Percentiles rank a stretch among this genome's conserved stretches.
These are phyloP conservation scores for Clavelina lepadiformis DNA, from an alignment of 23 tunicate genomes.

Conservation along the genomic window DNA sequence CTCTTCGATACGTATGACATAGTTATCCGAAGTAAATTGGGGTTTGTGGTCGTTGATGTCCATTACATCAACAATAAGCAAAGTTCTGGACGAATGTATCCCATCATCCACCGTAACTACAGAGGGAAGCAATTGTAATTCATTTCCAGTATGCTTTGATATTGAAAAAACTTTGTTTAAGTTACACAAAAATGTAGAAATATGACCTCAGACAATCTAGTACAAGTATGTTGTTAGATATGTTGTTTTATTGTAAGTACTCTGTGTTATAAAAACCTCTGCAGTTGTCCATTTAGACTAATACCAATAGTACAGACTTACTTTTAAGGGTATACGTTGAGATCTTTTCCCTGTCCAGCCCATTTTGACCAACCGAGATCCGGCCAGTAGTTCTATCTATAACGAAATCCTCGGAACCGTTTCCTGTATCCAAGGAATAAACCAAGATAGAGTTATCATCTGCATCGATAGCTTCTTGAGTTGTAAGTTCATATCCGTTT, in stretches of 20 bases:
- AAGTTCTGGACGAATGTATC: constrained; percentile 11
- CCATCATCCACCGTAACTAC: constrained; percentile 62
- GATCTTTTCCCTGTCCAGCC: constrained; percentile 36
- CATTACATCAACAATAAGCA: constrained; percentile 27
- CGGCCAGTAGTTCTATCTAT: constrained; percentile 25
- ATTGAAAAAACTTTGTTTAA: too few species aligned
- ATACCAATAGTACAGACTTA: too few species aligned
- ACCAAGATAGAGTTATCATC: constrained; percentile 18
- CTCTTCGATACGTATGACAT: constrained; percentile 31
- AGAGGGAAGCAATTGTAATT: too few species aligned
- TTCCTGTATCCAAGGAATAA: constrained; percentile 22
- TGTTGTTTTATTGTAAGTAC: too few species aligned
- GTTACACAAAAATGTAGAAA: too few species aligned
- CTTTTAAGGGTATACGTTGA: constrained; percentile 27
- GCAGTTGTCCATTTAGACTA: too few species aligned
- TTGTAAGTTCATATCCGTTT: constrained; percentile 18
- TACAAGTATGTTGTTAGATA: too few species aligned
- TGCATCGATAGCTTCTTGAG: constrained; percentile 34
- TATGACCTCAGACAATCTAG: too few species aligned
- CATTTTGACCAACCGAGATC: constrained; percentile 22
- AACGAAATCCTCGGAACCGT: constrained; percentile 26
- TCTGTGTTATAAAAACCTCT: too few species aligned
- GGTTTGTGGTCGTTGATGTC: constrained; percentile 72
- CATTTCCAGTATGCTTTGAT: too few species aligned
- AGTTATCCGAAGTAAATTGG: constrained; percentile 5